Percentiles rank a stretch among this genome's conserved stretches.
phyloP scores from a whole-genome alignment of 2,888 invertebrate genomes.

The Adelphocoris suturalis region DNA sequence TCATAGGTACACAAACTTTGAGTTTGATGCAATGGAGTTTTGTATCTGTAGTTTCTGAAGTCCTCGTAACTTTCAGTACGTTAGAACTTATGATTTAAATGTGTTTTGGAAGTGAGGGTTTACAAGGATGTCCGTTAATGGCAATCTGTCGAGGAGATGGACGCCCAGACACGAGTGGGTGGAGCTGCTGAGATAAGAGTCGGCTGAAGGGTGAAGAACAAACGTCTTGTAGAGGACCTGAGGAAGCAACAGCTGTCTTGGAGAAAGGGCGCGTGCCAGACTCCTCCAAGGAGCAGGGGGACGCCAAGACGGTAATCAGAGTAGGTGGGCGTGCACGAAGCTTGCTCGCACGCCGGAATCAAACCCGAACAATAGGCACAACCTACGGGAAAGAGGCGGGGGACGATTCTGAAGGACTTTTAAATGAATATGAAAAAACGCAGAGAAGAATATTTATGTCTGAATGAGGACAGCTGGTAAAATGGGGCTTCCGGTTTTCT shows the following conservation, averaged over 20 bases:
- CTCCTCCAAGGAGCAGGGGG: not conserved
- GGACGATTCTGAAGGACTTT: constrained; percentile 24
- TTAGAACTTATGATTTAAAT: no score
- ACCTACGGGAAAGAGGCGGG: not conserved
- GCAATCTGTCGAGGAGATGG: not conserved
- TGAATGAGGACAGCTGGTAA: constrained; percentile 23
- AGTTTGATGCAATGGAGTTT: no score
- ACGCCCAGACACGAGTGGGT: not conserved
- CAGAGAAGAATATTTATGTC: not conserved
- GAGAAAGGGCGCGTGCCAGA: constrained; percentile 27
- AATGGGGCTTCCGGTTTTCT: constrained; percentile 13
- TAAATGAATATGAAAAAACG: not conserved
- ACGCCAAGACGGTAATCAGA: constrained; percentile 27
- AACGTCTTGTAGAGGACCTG: not conserved
- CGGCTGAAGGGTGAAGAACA: not conserved
- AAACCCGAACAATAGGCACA: constrained; percentile 13
- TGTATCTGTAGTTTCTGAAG: no score
- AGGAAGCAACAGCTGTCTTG: constrained; percentile 6
- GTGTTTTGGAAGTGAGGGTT: not conserved
- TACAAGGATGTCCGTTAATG: not conserved
- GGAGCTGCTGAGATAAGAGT: constrained; percentile 15
- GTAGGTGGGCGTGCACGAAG: constrained; percentile 37
- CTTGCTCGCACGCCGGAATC: constrained; percentile 22
- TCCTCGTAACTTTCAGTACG: no score
- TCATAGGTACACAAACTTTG: no score